A percentile compares a stretch with the other conserved stretches of the same genome.
Evolutionary conservation across 2,113 vertebrate genomes (phyloP).

Genomic region (Grus americana): DNA sequence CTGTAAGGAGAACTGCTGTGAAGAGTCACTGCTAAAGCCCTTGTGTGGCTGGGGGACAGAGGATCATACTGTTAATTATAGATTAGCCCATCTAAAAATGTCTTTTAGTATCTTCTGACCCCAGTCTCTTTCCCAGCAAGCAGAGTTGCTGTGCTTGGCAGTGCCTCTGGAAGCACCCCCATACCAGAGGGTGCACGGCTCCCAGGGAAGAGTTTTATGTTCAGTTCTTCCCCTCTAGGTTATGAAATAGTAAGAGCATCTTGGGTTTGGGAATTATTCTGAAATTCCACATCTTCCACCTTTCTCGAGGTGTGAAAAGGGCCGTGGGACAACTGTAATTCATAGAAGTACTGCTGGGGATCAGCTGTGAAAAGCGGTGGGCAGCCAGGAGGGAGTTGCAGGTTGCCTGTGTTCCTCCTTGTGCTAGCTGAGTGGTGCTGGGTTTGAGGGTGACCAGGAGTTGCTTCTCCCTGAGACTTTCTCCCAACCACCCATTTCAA

Average conservation of each 20-base stretch:
- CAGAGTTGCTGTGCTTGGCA: fast-evolving
- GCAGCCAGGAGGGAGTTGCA: not conserved
- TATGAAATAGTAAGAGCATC: not conserved
- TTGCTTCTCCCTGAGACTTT: not conserved
- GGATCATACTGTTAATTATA: not conserved
- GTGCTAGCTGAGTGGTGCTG: not conserved
- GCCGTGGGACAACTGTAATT: not conserved
- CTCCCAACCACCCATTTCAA: not conserved
- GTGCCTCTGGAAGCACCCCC: not conserved
- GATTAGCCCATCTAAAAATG: not conserved
- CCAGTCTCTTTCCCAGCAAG: not conserved
- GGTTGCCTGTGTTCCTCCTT: not conserved
- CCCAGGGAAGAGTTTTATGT: not conserved
- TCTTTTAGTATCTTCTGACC: not conserved
- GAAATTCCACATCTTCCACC: not conserved
- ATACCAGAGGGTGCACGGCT: not conserved
- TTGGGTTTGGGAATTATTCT: not conserved
- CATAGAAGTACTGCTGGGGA: not conserved
- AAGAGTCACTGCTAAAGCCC: not conserved
- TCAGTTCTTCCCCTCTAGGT: fast-evolving
- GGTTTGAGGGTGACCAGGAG: not conserved
- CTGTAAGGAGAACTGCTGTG: not conserved
- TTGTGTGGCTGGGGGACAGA: not conserved
- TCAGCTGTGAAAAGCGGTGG: not conserved
- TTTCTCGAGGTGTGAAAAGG: not conserved